These are phyloP conservation scores for Spisula subtruncata DNA, from an alignment of 2,888 invertebrate genomes.

Conservation along the genomic window DNA sequence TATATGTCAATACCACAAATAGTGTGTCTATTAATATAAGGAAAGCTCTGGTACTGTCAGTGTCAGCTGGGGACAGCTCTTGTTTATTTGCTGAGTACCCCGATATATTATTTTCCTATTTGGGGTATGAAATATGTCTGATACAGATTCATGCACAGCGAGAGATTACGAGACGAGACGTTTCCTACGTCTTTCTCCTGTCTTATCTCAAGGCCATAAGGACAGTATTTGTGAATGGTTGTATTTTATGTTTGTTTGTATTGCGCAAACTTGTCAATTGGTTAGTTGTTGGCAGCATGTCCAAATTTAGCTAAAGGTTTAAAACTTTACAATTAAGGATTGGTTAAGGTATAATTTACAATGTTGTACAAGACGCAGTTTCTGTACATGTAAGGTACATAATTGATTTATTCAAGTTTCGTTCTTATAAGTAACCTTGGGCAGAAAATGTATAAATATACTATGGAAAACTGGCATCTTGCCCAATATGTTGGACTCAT, in stretches of 20 bases:
- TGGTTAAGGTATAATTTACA: neutral
- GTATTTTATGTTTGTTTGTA: neutral
- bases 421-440: neutral
- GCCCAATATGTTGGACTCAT: neutral
- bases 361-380: neutral
- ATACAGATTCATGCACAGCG: neutral
- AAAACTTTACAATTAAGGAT: neutral
- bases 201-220: constrained; percentile 8
- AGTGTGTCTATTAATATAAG: too few species aligned
- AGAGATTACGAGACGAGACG: too few species aligned
- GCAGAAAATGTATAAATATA: neutral
- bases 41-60: too few species aligned
- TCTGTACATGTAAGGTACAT: neutral
- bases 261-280: neutral
- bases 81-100: too few species aligned
- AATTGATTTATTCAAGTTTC: constrained; percentile 4
- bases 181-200: neutral
- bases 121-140: neutral
- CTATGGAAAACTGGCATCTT: neutral
- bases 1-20: too few species aligned
- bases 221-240: constrained; percentile 25
- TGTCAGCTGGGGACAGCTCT: too few species aligned
- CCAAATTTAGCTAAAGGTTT: neutral
- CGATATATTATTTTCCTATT: too few species aligned
- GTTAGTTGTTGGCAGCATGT: neutral